Evolutionary conservation across 2,113 vertebrate genomes (phyloP).

Genomic region (Bucco capensis): DNA sequence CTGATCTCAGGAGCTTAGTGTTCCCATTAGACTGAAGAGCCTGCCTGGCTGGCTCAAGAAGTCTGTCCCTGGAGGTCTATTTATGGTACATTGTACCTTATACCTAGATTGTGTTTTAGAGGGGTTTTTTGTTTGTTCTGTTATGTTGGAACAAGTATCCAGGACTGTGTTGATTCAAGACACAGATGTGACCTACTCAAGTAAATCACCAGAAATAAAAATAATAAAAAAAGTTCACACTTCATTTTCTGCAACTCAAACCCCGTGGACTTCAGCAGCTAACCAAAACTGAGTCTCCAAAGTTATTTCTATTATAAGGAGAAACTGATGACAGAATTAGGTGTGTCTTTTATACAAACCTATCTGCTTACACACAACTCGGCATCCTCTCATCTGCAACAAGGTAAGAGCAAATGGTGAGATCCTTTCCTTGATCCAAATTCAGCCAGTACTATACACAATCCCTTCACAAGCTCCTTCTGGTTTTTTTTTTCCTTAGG

Average conservation of each 20-base stretch:
- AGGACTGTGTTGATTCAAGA: not conserved
- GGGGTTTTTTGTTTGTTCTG: not conserved
- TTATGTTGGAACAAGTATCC: not conserved
- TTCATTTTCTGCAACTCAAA: conserved; percentile 11
- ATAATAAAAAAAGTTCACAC: not conserved
- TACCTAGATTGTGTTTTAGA: not conserved
- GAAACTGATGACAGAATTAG: not conserved
- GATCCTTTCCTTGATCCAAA: not conserved
- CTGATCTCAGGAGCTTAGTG: conserved; percentile 10
- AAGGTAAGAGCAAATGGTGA: not conserved
- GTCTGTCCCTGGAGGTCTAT: not conserved
- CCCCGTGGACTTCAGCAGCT: not conserved
- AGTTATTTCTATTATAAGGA: not conserved
- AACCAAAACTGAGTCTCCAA: not conserved
- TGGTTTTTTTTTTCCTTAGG: not conserved
- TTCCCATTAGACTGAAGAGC: not conserved
- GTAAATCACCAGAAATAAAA: not conserved
- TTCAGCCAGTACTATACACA: not conserved
- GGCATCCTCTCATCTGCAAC: not conserved
- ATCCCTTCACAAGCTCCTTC: not conserved
- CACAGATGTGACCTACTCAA: not conserved
- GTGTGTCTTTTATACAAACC: not conserved
- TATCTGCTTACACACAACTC: not conserved
- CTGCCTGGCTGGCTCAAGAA: not conserved
- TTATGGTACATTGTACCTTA: not conserved